Base-by-base conservation (phyloP, 2,797 vertebrate genomes). In the Pangasius sanitwongsei region DNA sequence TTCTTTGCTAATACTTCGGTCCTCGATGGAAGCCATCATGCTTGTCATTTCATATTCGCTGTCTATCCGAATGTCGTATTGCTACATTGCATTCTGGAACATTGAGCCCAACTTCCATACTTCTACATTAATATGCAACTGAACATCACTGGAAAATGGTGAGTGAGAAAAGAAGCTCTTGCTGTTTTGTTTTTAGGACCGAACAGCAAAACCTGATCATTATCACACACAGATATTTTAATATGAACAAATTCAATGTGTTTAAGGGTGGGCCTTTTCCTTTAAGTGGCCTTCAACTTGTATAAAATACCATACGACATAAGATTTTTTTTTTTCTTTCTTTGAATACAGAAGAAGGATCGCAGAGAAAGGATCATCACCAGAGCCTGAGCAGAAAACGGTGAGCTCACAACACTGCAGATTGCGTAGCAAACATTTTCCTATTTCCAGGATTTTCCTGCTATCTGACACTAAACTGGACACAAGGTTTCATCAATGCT, bases 321-420 rank as follows among this genome's bases (percentile, higher is more conserved):
- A 57, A 15, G 15, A 67, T n/a, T 34, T 34, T 41, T 37, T 75
- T 83, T 72, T 74, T 86, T 88, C 44, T 86, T 85, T 18, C 44
- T 84, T 55, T 37, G 85, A 25, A 85, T 94, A 31, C 92, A 99
- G 98, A 95, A 98, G 98, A 96, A 97, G 97, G 96, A 99, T 99
- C 93, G 97, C 97, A 92, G 98, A 99, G 92, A 99, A 99, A 95
- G 97, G 97, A 94, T 98, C 98, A 57, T 97, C 97, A 74, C 93
- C 96, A 94, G 98, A 99, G 94, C 93, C 97, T 80, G 98, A 99
- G 85, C 97, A 97, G 93, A 99, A 96, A 97, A 93, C 93, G 87
- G 98, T 99, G 92, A 98, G 98, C 97, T 44, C 84, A 53, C 13
- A 65, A 18, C 59, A 3, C 69, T 20, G n/a, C 25, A 83, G 13